phyloP scores from a whole-genome alignment of 2,888 invertebrate genomes.

The Oxycera nigricornis region DNA sequence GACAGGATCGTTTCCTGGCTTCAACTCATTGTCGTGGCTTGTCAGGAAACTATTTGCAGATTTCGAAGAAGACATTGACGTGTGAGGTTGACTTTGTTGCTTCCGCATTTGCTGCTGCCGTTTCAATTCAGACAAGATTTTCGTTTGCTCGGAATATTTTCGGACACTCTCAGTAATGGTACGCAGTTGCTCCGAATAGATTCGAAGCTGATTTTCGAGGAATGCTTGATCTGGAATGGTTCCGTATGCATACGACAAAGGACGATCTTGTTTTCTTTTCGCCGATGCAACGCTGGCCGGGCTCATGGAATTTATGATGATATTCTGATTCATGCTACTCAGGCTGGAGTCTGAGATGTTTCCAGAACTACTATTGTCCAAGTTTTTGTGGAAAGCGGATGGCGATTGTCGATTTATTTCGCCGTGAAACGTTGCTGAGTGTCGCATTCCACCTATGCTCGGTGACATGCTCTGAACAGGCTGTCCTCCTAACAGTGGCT shows the following conservation, averaged over 20 bases:
- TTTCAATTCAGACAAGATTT: slow-evolving; percentile 59
- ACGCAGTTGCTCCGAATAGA: slow-evolving; percentile 60
- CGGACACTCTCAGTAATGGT: slow-evolving; percentile 62
- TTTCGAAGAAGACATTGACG: slow-evolving; percentile 49
- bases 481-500: slow-evolving; percentile 27
- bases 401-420: slow-evolving; percentile 50
- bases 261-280: slow-evolving; percentile 54
- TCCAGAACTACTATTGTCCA: slow-evolving; percentile 42
- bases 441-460: slow-evolving; percentile 53
- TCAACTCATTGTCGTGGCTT: neutral
- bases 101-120: slow-evolving; percentile 57
- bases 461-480: neutral
- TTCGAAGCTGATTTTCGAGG: slow-evolving; percentile 60
- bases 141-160: slow-evolving; percentile 62
- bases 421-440: slow-evolving; percentile 60
- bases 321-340: slow-evolving; percentile 41
- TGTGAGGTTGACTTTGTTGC: slow-evolving; percentile 46
- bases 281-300: slow-evolving; percentile 26
- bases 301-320: slow-evolving; percentile 46
- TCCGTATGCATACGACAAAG: slow-evolving; percentile 60
- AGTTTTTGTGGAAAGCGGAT: slow-evolving; percentile 34
- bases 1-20: slow-evolving; percentile 52
- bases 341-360: slow-evolving; percentile 43
- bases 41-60: slow-evolving; percentile 51
- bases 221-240: slow-evolving; percentile 59